These are phyloP conservation scores for Sprattus sprattus DNA, from an alignment of 2,113 vertebrate genomes.

Conservation along the genomic window DNA sequence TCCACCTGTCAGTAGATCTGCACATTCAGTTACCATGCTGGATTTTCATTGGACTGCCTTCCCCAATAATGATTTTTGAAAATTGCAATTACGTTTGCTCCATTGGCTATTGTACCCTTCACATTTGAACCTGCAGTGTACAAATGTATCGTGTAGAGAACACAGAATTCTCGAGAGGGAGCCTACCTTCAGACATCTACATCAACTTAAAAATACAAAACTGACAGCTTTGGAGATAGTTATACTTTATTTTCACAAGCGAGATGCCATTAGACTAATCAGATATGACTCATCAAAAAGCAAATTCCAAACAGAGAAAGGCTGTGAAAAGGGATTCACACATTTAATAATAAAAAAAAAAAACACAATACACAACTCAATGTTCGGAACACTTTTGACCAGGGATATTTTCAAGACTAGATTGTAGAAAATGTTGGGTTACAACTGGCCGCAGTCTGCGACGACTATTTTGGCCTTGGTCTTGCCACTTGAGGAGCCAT, in stretches of 20 bases:
- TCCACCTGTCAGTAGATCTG: no score
- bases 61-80: no score
- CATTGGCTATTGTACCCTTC: no score
- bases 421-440: slow-evolving; percentile 29
- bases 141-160: no score
- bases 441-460: slow-evolving; percentile 82
- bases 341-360: slow-evolving; percentile 54
- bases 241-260: slow-evolving; percentile 46
- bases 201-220: no score
- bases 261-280: background rate
- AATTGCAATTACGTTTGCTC: no score
- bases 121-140: no score
- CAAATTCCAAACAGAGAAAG: background rate
- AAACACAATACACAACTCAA: slow-evolving; percentile 40
- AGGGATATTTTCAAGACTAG: slow-evolving; percentile 19
- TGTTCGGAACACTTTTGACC: slow-evolving; percentile 51
- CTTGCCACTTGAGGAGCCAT: slow-evolving; percentile 76
- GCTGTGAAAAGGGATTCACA: background rate
- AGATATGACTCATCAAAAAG: background rate
- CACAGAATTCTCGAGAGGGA: no score
- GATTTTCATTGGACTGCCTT: no score
- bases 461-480: slow-evolving; percentile 73
- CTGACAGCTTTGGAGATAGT: slow-evolving; percentile 42
- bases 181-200: background rate
- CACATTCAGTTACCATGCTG: no score